Conservation (phyloP, 2,888 invertebrate genomes). For the Eugnorisma glareosa region DNA sequence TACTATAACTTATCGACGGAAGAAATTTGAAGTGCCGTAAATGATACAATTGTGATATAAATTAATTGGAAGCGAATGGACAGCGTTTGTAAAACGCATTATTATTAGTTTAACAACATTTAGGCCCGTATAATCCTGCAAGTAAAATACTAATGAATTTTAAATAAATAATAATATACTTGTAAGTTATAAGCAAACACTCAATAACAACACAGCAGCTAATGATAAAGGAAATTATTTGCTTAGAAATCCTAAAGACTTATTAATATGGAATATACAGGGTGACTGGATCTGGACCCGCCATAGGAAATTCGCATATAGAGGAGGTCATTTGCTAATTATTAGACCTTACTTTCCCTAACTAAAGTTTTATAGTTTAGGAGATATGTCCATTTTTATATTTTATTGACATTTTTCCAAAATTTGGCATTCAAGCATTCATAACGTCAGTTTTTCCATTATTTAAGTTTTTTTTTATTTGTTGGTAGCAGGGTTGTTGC, state of each 20-base stretch:
- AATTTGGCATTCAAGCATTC: no score
- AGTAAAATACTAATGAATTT: neutral
- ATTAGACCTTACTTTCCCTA: no score
- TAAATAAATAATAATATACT: neutral
- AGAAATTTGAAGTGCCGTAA: neutral
- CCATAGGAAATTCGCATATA: no score
- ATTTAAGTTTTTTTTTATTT: no score
- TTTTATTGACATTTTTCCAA: no score
- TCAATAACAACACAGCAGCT: neutral
- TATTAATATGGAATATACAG: neutral
- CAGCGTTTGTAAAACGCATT: neutral
- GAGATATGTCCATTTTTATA: no score
- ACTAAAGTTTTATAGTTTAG: no score
- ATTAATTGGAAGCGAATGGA: neutral
- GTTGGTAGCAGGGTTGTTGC: no score
- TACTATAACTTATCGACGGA: constrained; percentile 5
- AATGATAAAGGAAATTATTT: no score
- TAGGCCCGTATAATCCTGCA: neutral
- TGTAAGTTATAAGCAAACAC: neutral
- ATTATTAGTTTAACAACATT: neutral
- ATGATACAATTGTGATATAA: neutral
- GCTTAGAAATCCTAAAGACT: neutral
- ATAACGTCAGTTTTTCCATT: no score
- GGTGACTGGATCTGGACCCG: no score
- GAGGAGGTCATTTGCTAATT: no score